Conservation (phyloP, 2,888 invertebrate genomes). For the Argyra leucocephala region DNA sequence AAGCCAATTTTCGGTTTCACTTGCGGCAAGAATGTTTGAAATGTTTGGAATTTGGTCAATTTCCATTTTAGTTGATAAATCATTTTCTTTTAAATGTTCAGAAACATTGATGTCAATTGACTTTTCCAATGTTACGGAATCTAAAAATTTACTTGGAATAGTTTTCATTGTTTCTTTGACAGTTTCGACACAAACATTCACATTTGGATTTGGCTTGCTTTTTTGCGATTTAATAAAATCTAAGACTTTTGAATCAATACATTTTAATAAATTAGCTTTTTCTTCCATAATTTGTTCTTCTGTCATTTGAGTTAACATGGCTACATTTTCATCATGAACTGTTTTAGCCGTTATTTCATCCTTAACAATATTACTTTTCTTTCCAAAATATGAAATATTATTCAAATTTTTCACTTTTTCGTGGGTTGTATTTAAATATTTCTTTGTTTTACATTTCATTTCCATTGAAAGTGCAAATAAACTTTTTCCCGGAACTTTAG, state of each 20-base stretch:
- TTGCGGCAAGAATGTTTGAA: conserved; percentile 51
- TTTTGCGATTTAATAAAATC: neutral
- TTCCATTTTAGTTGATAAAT: neutral
- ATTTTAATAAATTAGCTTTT: conserved; percentile 54
- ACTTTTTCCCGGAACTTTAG: conserved; percentile 41
- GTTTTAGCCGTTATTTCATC: conserved; percentile 46
- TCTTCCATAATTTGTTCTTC: conserved; percentile 66
- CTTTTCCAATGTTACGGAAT: too few species aligned
- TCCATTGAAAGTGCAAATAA: conserved; percentile 47
- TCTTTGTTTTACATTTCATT: conserved; percentile 26
- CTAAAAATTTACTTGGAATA: neutral
- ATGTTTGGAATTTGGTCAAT: conserved; percentile 29
- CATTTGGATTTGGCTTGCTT: neutral
- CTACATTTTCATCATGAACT: conserved; percentile 67
- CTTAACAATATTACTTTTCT: conserved; percentile 34
- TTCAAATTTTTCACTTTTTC: conserved; percentile 9
- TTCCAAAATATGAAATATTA: conserved; percentile 21
- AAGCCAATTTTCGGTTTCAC: conserved; percentile 62
- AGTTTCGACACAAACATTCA: neutral
- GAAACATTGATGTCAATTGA: too few species aligned
- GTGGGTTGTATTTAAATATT: neutral
- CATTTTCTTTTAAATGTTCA: too few species aligned
- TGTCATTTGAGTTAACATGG: conserved; percentile 57
- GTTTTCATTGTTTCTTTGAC: conserved; percentile 15
- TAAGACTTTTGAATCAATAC: neutral